These are phyloP conservation scores for Trichomalopsis sarcophagae DNA, from an alignment of 1,140 invertebrate genomes.

Conservation along the genomic window DNA sequence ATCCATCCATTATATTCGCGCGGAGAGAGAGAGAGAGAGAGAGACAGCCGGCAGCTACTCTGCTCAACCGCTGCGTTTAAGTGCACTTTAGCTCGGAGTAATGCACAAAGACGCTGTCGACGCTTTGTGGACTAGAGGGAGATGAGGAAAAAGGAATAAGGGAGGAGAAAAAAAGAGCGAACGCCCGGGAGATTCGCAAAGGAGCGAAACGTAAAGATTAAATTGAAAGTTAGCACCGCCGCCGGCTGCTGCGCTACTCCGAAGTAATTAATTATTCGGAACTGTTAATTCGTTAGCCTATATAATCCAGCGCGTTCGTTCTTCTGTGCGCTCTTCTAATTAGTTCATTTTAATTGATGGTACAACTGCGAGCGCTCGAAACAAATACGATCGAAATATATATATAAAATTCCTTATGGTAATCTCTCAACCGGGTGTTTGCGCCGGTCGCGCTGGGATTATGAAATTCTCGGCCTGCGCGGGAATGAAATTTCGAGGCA, in stretches of 20 bases:
- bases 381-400: background rate
- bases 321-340: background rate
- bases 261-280: constrained; percentile 23
- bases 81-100: constrained; percentile 52
- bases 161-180: constrained; percentile 23
- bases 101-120: constrained; percentile 46
- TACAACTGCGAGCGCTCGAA: background rate
- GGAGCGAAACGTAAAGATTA: constrained; percentile 20
- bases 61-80: constrained; percentile 50
- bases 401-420: too few relatives aligned
- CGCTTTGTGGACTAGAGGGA: constrained; percentile 18
- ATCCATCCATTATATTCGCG: constrained; percentile 35
- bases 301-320: background rate
- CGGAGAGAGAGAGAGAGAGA: background rate
- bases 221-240: background rate
- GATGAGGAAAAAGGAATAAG: constrained; percentile 12
- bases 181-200: background rate
- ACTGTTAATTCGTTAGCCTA: background rate
- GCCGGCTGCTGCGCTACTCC: background rate
- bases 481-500: background rate
- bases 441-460: background rate
- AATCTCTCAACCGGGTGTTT: too few relatives aligned
- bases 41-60: constrained; percentile 19
- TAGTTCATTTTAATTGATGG: constrained; percentile 20
- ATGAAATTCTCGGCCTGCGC: background rate